Evolutionary conservation across 2,113 vertebrate genomes (phyloP).

Genomic region (Orthonyx spaldingii): DNA sequence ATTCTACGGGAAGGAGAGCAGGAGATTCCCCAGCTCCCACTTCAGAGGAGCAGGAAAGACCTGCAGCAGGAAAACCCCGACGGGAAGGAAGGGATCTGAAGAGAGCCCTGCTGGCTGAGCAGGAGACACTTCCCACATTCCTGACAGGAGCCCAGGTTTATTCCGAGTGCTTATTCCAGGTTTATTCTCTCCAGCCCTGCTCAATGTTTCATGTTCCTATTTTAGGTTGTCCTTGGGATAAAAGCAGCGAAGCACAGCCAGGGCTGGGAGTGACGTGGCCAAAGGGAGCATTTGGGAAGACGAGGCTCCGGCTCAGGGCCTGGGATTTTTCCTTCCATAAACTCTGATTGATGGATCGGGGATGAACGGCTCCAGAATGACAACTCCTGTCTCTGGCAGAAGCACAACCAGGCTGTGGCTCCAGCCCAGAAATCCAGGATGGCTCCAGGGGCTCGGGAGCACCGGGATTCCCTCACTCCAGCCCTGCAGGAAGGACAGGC

Average conservation of each 20-base stretch:
- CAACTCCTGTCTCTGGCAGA: background rate
- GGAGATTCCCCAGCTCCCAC: background rate
- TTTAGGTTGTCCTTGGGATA: background rate
- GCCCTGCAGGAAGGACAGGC: background rate
- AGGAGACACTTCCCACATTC: background rate
- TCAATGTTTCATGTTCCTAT: background rate
- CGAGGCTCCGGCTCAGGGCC: background rate
- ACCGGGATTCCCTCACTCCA: fast-evolving
- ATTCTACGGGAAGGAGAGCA: background rate
- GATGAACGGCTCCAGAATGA: background rate
- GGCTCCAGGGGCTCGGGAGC: background rate
- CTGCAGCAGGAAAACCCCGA: background rate
- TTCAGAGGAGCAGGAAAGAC: background rate
- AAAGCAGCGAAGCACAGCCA: background rate
- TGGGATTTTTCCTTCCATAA: background rate
- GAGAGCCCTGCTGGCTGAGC: background rate
- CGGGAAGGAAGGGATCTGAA: fast-evolving
- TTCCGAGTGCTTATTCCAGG: too few relatives aligned
- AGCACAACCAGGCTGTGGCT: background rate
- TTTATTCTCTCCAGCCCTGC: background rate
- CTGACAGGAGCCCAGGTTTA: background rate
- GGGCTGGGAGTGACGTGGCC: background rate
- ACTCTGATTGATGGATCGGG: background rate
- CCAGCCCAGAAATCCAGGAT: background rate
- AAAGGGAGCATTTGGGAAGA: background rate